Percentiles rank a stretch among this genome's conserved stretches.
phyloP scores from a whole-genome alignment of 37 sponge, comb jelly and placozoan species.

The Beroe ovata region DNA sequence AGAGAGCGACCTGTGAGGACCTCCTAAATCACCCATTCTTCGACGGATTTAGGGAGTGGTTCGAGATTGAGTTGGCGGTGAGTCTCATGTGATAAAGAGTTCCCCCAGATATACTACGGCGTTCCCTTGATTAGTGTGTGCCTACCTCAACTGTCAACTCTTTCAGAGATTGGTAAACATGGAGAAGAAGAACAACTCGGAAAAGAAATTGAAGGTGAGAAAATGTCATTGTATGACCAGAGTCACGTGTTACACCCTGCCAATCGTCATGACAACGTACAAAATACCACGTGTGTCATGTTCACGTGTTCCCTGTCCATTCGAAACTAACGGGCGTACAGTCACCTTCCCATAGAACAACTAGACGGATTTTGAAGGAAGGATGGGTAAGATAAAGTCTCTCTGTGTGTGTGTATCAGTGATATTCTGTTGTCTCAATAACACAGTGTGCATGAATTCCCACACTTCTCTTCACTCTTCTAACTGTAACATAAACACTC shows the following conservation, averaged over 20 bases:
- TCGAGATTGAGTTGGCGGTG: slow-evolving; percentile 86
- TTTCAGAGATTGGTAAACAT: slow-evolving; percentile 43
- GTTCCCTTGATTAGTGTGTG: no score
- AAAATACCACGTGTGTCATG: no score
- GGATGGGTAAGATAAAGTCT: slow-evolving; percentile 68
- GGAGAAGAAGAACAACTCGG: slow-evolving; percentile 36
- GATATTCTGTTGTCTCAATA: no score
- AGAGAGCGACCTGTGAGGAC: slow-evolving; percentile 85
- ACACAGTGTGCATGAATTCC: no score
- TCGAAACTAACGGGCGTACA: slow-evolving; percentile 22
- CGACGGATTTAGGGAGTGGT: slow-evolving; percentile 90
- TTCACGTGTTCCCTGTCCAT: no score
- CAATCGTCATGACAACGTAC: no score
- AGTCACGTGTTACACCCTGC: no score
- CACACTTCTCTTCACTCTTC: no score
- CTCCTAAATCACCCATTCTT: slow-evolving; percentile 91
- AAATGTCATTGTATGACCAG: no score
- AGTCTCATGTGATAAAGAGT: background rate
- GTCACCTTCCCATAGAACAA: slow-evolving; percentile 53
- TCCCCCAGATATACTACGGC: no score
- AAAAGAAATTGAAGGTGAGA: slow-evolving; percentile 50
- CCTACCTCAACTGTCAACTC: background rate
- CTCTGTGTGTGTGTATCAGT: no score
- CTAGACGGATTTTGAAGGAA: slow-evolving; percentile 43
- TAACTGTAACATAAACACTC: no score